Conservation (phyloP, 2,113 vertebrate genomes). For the Engystomops pustulosus region DNA sequence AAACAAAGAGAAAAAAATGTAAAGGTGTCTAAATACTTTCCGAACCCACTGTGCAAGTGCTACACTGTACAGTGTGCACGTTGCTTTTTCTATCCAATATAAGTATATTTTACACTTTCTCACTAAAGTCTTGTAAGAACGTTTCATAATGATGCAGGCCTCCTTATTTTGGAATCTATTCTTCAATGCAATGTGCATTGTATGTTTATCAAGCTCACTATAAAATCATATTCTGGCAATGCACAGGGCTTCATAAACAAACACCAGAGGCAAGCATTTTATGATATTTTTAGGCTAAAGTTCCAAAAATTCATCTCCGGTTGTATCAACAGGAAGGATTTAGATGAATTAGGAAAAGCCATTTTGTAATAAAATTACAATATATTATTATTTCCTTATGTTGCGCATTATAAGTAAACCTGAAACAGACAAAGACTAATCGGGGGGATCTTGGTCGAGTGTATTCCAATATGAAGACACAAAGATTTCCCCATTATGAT, state of each 20-base stretch:
- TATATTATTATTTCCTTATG: constrained; percentile 39
- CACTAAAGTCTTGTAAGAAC: background rate
- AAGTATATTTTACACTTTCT: background rate
- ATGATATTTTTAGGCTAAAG: constrained; percentile 31
- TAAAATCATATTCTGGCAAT: background rate
- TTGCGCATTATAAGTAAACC: constrained; percentile 26
- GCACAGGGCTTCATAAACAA: constrained; percentile 39
- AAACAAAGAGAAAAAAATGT: no score
- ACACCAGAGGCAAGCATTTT: background rate
- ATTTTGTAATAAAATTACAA: constrained; percentile 25
- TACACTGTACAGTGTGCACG: no score
- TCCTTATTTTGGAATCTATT: background rate
- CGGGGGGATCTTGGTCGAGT: background rate
- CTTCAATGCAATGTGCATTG: background rate
- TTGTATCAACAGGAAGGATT: constrained; percentile 28
- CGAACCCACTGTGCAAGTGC: no score
- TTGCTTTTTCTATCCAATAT: background rate
- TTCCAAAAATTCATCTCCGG: constrained; percentile 38
- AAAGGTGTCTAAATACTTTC: no score
- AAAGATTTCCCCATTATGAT: background rate
- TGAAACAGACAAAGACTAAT: constrained; percentile 5
- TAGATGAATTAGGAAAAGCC: constrained; percentile 14
- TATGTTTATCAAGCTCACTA: constrained; percentile 27
- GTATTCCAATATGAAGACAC: background rate
- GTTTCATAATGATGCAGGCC: background rate